Evolutionary conservation across 2,797 vertebrate genomes (phyloP).

Genomic region (Phoebastria nigripes): DNA sequence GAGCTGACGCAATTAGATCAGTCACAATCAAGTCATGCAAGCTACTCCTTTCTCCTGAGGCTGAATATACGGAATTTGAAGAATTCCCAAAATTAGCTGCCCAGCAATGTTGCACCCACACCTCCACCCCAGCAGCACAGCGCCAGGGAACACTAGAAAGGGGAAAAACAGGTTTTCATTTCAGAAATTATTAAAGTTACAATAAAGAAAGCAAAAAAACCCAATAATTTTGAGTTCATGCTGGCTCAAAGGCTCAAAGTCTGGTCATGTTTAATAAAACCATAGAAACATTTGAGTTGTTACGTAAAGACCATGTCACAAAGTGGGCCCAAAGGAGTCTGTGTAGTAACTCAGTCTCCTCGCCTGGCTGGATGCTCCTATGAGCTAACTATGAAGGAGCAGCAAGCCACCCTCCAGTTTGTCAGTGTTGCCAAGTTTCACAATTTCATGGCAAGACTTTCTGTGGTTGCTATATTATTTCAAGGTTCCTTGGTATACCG

Average conservation of each 20-base stretch:
- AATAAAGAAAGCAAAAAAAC: not conserved
- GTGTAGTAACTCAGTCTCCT: not conserved
- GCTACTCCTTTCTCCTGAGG: not conserved
- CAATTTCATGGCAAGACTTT: slow-evolving; percentile 8
- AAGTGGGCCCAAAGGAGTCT: slow-evolving; percentile 16
- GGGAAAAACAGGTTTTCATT: not conserved
- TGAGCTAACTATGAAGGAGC: slow-evolving; percentile 24
- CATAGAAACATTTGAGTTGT: not conserved
- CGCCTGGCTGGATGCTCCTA: not conserved
- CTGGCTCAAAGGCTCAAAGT: not conserved
- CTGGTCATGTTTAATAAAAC: not conserved
- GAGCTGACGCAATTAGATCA: not conserved
- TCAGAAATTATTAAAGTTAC: not conserved
- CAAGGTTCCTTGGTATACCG: not conserved
- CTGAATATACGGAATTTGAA: not conserved
- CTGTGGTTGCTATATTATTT: not conserved
- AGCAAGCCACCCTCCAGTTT: not conserved
- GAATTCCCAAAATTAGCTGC: not conserved
- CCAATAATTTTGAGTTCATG: not conserved
- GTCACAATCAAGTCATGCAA: not conserved
- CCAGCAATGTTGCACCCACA: not conserved
- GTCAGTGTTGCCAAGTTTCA: slow-evolving; percentile 19
- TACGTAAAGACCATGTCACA: not conserved
- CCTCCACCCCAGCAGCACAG: not conserved
- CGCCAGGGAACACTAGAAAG: not conserved